Evolutionary conservation across 2,113 vertebrate genomes (phyloP).

Genomic region (Dipodomys spectabilis): DNA sequence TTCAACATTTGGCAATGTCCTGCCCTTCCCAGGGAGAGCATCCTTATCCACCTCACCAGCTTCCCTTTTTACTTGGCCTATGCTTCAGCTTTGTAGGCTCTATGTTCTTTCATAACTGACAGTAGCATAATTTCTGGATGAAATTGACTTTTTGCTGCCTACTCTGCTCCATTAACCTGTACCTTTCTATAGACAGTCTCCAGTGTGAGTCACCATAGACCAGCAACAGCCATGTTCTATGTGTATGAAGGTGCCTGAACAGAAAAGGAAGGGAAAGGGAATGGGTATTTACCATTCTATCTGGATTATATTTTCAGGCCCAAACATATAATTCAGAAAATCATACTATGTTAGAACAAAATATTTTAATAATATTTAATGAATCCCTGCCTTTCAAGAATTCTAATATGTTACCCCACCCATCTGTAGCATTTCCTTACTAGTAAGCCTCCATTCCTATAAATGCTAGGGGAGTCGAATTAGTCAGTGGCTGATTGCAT

Average conservation of each 20-base stretch:
- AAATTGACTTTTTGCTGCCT: background rate
- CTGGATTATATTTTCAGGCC: background rate
- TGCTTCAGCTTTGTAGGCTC: background rate
- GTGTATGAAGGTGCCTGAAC: background rate
- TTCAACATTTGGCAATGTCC: background rate
- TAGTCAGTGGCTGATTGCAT: constrained; percentile 36
- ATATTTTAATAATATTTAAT: constrained; percentile 36
- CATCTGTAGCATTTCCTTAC: background rate
- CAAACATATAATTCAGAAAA: constrained; percentile 41
- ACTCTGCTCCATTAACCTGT: background rate
- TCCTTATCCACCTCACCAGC: background rate
- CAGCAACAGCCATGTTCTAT: background rate
- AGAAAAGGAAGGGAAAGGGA: background rate
- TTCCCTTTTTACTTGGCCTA: background rate
- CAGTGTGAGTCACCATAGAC: background rate
- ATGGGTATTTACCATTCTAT: background rate
- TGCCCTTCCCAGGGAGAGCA: too few species aligned
- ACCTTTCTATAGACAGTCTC: background rate
- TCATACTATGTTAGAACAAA: background rate
- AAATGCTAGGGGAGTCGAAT: constrained; percentile 56
- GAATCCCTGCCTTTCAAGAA: background rate
- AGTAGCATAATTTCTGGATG: background rate
- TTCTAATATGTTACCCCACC: background rate
- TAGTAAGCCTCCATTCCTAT: background rate
- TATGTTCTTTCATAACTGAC: background rate